Evolutionary conservation across 1,140 invertebrate species (phyloP).

Genomic region (Drosophila trapezifrons): DNA sequence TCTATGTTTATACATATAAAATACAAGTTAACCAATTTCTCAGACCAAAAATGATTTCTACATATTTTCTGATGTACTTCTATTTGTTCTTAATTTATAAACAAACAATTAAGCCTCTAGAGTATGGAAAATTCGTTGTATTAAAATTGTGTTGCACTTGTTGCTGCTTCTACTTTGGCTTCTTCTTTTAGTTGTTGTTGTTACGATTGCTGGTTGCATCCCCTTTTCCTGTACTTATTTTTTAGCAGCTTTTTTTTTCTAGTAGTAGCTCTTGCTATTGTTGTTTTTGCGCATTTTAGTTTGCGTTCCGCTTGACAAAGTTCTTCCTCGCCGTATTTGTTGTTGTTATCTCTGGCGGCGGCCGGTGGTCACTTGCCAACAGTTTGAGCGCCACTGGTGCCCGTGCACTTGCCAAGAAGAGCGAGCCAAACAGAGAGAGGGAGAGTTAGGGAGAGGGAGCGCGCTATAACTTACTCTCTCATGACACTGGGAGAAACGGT

Average conservation of each 20-base stretch:
- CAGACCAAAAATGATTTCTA: too few species aligned
- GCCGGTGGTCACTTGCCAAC: conserved; percentile 15
- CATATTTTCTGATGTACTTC: too few species aligned
- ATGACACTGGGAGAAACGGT: background rate
- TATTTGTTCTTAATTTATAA: too few species aligned
- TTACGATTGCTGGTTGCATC: conserved; percentile 27
- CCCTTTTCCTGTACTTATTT: conserved; percentile 37
- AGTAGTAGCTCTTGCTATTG: conserved; percentile 5
- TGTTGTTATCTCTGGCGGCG: conserved; percentile 13
- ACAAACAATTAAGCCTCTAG: too few species aligned
- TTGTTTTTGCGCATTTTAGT: conserved; percentile 56
- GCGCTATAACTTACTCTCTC: background rate
- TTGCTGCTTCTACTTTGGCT: conserved; percentile 18
- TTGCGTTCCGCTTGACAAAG: conserved; percentile 72
- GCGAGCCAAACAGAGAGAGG: background rate
- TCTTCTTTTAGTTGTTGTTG: conserved; percentile 9
- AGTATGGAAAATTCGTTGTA: background rate
- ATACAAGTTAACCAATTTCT: too few species aligned
- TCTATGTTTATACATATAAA: too few species aligned
- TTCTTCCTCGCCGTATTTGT: conserved; percentile 38
- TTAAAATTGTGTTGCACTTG: conserved; percentile 5
- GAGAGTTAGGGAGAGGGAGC: background rate
- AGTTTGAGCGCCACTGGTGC: conserved; percentile 42
- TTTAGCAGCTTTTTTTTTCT: conserved; percentile 8
- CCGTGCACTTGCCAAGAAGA: conserved; percentile 22